phyloP scores from a whole-genome alignment of 2,888 invertebrate species.

The Syrphus vitripennis region DNA sequence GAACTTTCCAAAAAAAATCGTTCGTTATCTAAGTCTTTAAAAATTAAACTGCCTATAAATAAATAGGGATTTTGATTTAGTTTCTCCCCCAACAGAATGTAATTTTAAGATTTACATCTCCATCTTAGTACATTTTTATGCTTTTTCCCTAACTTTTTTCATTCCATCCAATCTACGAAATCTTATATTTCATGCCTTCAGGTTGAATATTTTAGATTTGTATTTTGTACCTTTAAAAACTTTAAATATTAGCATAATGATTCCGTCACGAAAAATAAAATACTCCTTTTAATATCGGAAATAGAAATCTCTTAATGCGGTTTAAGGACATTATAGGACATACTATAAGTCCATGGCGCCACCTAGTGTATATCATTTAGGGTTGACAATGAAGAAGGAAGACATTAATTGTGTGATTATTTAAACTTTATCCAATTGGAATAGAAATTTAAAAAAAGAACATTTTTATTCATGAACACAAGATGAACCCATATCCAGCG shows the following conservation, averaged over 20 bases:
- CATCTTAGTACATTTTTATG: too few species aligned
- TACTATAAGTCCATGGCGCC: not conserved
- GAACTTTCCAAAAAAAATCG: too few species aligned
- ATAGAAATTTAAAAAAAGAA: too few species aligned
- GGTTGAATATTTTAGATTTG: not conserved
- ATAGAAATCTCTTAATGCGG: not conserved
- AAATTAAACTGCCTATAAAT: too few species aligned
- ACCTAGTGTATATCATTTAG: not conserved
- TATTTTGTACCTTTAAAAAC: not conserved
- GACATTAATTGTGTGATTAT: not conserved
- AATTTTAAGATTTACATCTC: too few species aligned
- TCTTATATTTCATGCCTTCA: not conserved
- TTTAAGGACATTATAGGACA: not conserved
- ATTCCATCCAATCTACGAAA: not conserved
- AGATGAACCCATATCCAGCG: too few species aligned
- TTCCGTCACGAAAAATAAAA: too few species aligned
- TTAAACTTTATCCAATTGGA: not conserved
- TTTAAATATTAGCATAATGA: conserved; percentile 34
- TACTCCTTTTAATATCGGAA: not conserved
- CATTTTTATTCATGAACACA: too few species aligned
- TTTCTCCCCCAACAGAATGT: too few species aligned
- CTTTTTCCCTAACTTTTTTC: not conserved
- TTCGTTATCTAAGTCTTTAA: too few species aligned
- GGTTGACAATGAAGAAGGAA: not conserved
- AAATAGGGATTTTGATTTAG: too few species aligned